phyloP scores from a whole-genome alignment of 1,140 invertebrate genomes.

The Plodia interpunctella region DNA sequence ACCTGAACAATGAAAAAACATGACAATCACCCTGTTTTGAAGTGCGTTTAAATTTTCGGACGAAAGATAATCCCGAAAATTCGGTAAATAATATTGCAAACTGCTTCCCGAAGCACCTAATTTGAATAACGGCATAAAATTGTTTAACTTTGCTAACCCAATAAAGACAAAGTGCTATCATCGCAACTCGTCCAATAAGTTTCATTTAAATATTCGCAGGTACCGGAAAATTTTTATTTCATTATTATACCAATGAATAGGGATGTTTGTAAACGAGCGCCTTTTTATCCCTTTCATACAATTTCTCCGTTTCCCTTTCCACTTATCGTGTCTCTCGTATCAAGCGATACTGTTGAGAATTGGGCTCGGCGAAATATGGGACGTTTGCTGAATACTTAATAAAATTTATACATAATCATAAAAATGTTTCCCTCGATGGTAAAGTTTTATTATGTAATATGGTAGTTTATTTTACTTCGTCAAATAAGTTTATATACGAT shows the following conservation, averaged over 20 bases:
- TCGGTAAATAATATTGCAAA: conserved; percentile 4
- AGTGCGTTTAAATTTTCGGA: neutral
- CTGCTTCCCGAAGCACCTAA: neutral
- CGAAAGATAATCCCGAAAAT: neutral
- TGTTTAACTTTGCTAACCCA: neutral
- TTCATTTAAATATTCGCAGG: conserved; percentile 11
- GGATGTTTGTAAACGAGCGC: conserved; percentile 47
- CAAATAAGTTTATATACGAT: too few species aligned
- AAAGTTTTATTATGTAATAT: too few species aligned
- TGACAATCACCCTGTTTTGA: neutral
- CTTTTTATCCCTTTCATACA: conserved; percentile 41
- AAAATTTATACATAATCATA: conserved; percentile 18
- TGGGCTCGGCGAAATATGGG: conserved; percentile 17
- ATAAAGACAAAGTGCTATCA: conserved; percentile 13
- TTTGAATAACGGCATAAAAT: conserved; percentile 1
- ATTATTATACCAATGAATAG: conserved; percentile 49
- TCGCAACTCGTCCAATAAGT: conserved; percentile 11
- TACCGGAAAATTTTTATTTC: conserved; percentile 29
- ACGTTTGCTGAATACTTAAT: conserved; percentile 24
- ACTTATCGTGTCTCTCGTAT: conserved; percentile 40
- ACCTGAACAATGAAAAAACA: neutral
- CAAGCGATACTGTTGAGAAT: conserved; percentile 31
- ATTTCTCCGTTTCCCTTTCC: conserved; percentile 36
- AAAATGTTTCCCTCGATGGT: neutral
- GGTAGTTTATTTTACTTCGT: too few species aligned